Evolutionary conservation across 2,888 invertebrate genomes (phyloP).

Genomic region (Caenorhabditis plicata): DNA sequence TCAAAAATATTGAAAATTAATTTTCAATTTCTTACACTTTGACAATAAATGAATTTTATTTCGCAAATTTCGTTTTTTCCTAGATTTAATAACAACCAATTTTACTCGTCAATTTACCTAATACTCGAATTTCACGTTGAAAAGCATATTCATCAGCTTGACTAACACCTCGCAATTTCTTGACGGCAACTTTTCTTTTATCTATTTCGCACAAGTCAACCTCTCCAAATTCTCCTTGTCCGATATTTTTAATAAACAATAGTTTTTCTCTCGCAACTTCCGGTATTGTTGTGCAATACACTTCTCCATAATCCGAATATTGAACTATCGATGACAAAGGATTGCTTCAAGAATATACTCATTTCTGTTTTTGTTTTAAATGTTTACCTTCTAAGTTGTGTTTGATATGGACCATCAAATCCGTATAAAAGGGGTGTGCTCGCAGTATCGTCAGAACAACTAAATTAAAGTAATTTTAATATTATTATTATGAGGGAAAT

Average conservation of each 20-base stretch:
- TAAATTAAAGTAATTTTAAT: constrained; percentile 5
- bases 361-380: not conserved
- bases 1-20: too few relatives aligned
- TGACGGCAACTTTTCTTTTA: constrained; percentile 43
- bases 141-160: constrained; percentile 48
- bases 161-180: constrained; percentile 38
- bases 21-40: too few relatives aligned
- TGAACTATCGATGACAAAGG: constrained; percentile 42
- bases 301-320: constrained; percentile 51
- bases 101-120: too few relatives aligned
- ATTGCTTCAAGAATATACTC: constrained; percentile 23
- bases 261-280: constrained; percentile 67
- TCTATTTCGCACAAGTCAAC: constrained; percentile 52
- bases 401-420: constrained; percentile 29
- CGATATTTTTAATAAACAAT: constrained; percentile 78
- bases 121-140: constrained; percentile 50
- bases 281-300: constrained; percentile 44
- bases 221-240: constrained; percentile 55
- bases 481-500: too few relatives aligned
- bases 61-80: too few relatives aligned
- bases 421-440: constrained; percentile 32
- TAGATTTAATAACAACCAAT: too few relatives aligned
- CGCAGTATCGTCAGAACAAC: constrained; percentile 34
- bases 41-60: too few relatives aligned
- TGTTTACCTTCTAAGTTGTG: constrained; percentile 17